Base-by-base conservation (phyloP, 2,888 invertebrate species). In the Epistrophella euchroma region DNA sequence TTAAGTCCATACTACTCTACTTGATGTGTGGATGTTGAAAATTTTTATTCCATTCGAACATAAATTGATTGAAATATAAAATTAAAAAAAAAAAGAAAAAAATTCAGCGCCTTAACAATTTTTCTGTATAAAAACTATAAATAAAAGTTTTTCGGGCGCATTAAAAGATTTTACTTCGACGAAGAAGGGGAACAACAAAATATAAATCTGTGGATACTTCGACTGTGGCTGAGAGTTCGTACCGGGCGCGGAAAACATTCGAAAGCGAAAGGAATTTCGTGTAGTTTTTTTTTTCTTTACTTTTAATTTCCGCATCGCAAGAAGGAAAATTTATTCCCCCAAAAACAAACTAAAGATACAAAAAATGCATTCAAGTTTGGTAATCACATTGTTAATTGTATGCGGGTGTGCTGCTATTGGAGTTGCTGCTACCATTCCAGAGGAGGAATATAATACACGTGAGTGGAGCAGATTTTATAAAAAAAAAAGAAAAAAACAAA, bases 101-200 rank as follows among this genome's bases (percentile, higher is more conserved):
- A 71, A 83, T 75, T n/a, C 68, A 43, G 74, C 50, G 62, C 81
- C 47, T 58, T 56, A 47, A 50, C 71, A 60, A 60, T 58, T 81
- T 80, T 76, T 87, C 50, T 64, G 81, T 88, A 89, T 89, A 89
- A 90, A 92, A 91, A 90, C 90, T 91, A 91, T 91, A 92, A 91
- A 91, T 91, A 91, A 91, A 90, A 89, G 90, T 90, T 86, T 89
- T 90, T 88, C 90, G 90, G 89, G 89, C 89, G 90, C 91, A 91
- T 90, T 91, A 89, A 88, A 90, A 91, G 90, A 91, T 91, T 91
- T 91, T 90, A 90, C 90, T 89, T 89, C 88, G 89, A 88, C 89
- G 47, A 72, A 68, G 62, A 75, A 66, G 71, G 64, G 45, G 60
- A 50, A 73, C 68, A 4, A 72, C 47, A 37, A 60, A 5, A 28